Conservation (phyloP, 2,797 vertebrate species). For the Gallinago solitaria region DNA sequence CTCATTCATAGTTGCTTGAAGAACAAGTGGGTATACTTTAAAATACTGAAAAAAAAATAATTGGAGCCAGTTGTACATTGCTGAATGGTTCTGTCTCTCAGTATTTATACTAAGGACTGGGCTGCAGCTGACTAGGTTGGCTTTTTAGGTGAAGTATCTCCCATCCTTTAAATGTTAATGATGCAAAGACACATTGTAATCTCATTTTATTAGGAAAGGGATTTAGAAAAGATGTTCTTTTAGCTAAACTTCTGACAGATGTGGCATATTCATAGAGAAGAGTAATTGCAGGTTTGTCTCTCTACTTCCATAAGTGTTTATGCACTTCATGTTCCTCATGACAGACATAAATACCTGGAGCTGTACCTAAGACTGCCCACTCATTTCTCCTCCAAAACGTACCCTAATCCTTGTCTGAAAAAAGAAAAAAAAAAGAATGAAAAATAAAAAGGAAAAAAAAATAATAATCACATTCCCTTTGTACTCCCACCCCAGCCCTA, state of each 20-base stretch:
- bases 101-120: background rate
- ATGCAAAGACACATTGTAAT: background rate
- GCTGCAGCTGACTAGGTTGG: background rate
- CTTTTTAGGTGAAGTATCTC: background rate
- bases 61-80: rapidly evolving
- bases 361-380: background rate
- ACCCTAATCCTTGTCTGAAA: background rate
- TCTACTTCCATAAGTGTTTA: background rate
- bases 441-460: too few relatives aligned
- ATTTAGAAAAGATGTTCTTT: background rate
- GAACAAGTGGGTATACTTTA: background rate
- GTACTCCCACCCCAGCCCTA: background rate
- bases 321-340: background rate
- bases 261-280: background rate
- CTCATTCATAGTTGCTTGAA: background rate
- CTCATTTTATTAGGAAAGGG: background rate
- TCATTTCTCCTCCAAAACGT: background rate
- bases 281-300: background rate
- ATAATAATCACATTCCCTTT: background rate
- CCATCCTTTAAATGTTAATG: background rate
- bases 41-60: background rate
- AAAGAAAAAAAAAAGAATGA: rapidly evolving
- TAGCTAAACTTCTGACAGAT: background rate
- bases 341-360: background rate
- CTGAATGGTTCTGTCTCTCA: background rate